Conservation (phyloP, 2,113 vertebrate species). For the Maccullochella peelii region DNA sequence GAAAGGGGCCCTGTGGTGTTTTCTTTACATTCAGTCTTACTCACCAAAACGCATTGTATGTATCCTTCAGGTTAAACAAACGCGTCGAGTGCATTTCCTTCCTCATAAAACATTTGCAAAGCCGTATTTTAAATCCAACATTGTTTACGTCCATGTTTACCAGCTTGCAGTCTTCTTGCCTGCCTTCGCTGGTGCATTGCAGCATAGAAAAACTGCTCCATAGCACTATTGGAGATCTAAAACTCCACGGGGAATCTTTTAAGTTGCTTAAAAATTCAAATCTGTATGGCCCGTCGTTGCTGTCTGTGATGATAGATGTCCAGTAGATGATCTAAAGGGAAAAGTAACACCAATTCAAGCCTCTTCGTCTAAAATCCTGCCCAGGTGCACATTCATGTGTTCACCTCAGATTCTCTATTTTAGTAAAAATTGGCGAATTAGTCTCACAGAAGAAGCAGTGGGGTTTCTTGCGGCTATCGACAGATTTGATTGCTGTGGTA, state of each 20-base stretch:
- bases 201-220: background rate
- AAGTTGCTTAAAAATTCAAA: background rate
- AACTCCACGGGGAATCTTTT: background rate
- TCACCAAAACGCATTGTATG: background rate
- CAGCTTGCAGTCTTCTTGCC: background rate
- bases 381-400: background rate
- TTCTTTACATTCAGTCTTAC: background rate
- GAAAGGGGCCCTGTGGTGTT: background rate
- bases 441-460: background rate
- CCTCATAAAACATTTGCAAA: background rate
- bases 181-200: background rate
- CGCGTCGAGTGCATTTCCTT: background rate
- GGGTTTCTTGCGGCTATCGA: background rate
- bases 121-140: background rate
- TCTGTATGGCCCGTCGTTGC: background rate
- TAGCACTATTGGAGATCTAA: too few species aligned
- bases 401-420: background rate
- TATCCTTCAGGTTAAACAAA: background rate
- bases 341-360: background rate
- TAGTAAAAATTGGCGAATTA: constrained; percentile 10
- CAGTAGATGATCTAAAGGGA: background rate
- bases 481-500: constrained; percentile 36
- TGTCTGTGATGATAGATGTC: background rate
- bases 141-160: background rate
- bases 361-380: background rate